Evolutionary conservation across 2,797 vertebrate genomes (phyloP).

Genomic region (Cryptoprocta ferox): DNA sequence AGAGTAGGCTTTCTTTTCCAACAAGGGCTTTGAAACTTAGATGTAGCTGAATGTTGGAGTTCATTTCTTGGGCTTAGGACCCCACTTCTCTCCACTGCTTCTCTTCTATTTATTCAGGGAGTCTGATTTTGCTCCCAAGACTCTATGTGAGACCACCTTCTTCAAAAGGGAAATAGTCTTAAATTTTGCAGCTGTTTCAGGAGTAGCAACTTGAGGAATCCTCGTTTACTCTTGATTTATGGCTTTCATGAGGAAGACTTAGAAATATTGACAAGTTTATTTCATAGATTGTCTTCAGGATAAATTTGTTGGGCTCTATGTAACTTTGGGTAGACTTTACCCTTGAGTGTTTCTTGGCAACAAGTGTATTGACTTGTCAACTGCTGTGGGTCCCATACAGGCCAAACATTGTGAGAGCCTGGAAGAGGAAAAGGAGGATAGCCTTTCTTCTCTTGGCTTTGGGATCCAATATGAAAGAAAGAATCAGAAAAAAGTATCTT

Average conservation of each 20-base stretch:
- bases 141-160: background rate
- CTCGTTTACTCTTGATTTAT: background rate
- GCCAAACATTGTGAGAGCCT: background rate
- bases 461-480: background rate
- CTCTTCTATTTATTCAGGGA: background rate
- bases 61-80: background rate
- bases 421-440: background rate
- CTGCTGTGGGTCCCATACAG: background rate
- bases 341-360: background rate
- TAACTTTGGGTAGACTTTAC: background rate
- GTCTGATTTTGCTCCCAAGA: background rate
- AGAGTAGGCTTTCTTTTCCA: background rate
- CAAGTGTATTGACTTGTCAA: background rate
- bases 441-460: slow-evolving; percentile 25
- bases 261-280: background rate
- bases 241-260: background rate
- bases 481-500: background rate
- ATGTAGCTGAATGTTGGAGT: background rate
- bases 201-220: background rate
- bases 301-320: background rate
- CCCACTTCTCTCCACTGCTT: background rate
- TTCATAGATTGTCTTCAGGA: background rate
- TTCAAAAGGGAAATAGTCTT: background rate
- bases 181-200: background rate
- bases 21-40: background rate